Conservation (phyloP, 2,113 vertebrate species). For the Salvelinus sp. region DNA sequence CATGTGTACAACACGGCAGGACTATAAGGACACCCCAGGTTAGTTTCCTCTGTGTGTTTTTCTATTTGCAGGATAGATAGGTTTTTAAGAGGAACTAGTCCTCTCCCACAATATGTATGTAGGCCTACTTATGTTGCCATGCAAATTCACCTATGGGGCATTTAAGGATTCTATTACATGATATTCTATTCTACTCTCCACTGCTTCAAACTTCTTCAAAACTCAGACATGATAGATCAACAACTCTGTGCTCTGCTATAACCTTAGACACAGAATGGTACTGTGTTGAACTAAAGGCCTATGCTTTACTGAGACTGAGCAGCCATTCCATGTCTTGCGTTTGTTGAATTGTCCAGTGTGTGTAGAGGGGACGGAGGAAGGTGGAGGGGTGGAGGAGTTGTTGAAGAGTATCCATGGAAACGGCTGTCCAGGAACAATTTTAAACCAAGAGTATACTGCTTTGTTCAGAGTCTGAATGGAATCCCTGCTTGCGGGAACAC, state of each 20-base stretch:
- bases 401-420: conserved; percentile 72
- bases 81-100: background rate
- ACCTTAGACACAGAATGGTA: background rate
- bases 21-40: background rate
- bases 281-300: background rate
- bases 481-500: conserved; percentile 22
- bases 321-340: background rate
- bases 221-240: background rate
- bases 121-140: too few relatives aligned
- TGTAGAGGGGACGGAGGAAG: background rate
- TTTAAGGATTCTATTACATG: too few relatives aligned
- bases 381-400: conserved; percentile 45
- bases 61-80: background rate
- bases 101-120: background rate
- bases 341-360: background rate
- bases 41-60: conserved; percentile 1
- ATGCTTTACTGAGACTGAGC: background rate
- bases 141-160: too few relatives aligned
- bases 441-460: conserved; percentile 49
- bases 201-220: background rate
- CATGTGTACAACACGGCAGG: conserved; percentile 3
- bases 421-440: conserved; percentile 55
- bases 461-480: conserved; percentile 47
- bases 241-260: background rate
- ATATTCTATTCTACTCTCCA: background rate